Base-by-base conservation (phyloP, 64 coral and sea anemone genomes). In the Orbicella faveolata region DNA sequence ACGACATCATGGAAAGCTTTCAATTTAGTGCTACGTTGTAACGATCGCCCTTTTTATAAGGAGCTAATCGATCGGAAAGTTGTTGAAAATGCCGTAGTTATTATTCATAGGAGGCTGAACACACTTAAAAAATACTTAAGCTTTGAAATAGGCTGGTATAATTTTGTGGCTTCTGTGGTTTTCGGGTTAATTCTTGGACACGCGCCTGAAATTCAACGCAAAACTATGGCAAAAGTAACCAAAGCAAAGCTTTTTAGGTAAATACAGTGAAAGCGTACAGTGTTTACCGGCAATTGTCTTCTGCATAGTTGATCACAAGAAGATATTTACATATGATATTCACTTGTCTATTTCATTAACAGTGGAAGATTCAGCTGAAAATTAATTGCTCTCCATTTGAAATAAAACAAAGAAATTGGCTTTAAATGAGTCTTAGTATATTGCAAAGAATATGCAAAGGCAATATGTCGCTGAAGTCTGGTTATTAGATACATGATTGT, bases 11-110 rank as follows among this genome's bases (percentile, higher is more conserved):
- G 20, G 21, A 2, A 39, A 52, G 2, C 72, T 85, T 68, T n/a
- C 1, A 69, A 65, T 84, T 19, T 4, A 11, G 1, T 21, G 16
- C 36, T 67, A 11, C 12, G 0, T 63, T 41, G 17, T 10, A 20
- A 0, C 14, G 12, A 25, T 72, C 48, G 36, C 19, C 34, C 41
- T 33, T 85, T 30, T 73, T n/a, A 8, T 33, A 11, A 48, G 44
- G 10, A 16, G 34, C 34, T 35, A 83, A 9, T 26, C 6, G 20
- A 72, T 73, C 82, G 23, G 30, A 36, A 39, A 82, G 14, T 19
- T 59, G 52, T n/a, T 82, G 34, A 39, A 65, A 85, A 83, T 85
- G 82, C 72, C 25, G 51, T 85, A 52, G 82, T 85, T 72, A 85
- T 72, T 85, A 85, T 72, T 23, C 63, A 6, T 68, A 21, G 41